Conservation (phyloP, 2,888 invertebrate species). For the Harpalus rufipes region DNA sequence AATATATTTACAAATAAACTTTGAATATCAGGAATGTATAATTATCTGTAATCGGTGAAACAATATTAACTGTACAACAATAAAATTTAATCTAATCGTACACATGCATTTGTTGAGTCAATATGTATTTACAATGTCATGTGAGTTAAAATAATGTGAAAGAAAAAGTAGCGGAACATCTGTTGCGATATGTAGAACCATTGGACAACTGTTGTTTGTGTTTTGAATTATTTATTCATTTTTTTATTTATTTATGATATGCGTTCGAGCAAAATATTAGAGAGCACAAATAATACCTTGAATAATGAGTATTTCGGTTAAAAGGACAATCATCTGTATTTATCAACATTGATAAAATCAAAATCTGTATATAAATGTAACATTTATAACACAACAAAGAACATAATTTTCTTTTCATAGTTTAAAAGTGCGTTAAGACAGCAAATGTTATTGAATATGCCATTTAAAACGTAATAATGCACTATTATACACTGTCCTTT, state of each 20-base stretch:
- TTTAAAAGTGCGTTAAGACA: conserved; percentile 60
- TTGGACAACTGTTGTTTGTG: conserved; percentile 41
- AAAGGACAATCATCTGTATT: conserved; percentile 64
- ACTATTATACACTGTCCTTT: conserved; percentile 60
- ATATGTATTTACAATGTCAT: conserved; percentile 48
- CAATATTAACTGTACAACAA: conserved; percentile 61
- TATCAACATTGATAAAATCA: conserved; percentile 65
- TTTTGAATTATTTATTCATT: neutral
- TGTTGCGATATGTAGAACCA: conserved; percentile 55
- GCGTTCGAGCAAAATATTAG: conserved; percentile 54
- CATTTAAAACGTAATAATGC: conserved; percentile 54
- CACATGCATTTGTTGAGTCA: conserved; percentile 49
- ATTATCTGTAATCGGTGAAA: conserved; percentile 45
- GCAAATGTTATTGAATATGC: conserved; percentile 53
- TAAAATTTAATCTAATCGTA: conserved; percentile 58
- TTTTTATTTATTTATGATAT: conserved; percentile 54
- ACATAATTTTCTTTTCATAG: conserved; percentile 54
- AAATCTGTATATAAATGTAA: conserved; percentile 64
- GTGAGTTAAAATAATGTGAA: conserved; percentile 34
- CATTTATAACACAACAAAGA: conserved; percentile 65
- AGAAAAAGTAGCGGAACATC: conserved; percentile 43
- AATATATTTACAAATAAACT: conserved; percentile 55
- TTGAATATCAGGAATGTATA: conserved; percentile 62
- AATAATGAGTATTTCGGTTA: conserved; percentile 60
- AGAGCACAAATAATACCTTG: conserved; percentile 60